Base-by-base conservation (phyloP, 1,140 invertebrate genomes). In the Trinorchestia longiramus region DNA sequence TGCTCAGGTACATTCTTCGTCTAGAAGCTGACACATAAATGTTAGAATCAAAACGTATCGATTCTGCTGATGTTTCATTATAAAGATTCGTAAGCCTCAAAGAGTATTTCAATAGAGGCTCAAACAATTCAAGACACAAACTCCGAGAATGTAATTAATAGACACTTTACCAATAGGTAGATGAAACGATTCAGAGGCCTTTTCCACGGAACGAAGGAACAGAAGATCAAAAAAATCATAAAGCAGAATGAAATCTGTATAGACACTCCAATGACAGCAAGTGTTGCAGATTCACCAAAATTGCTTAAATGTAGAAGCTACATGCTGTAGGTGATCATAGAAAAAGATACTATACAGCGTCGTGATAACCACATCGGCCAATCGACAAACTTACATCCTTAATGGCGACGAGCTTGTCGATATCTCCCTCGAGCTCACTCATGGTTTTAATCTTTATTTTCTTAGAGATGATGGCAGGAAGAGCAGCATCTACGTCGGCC, bases 341-440 rank as follows among this genome's bases (percentile, higher is more conserved):
- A n/a, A n/a, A n/a, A n/a, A n/a, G n/a, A n/a, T n/a, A n/a, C n/a
- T n/a, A n/a, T n/a, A n/a, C n/a, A n/a, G n/a, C n/a, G n/a, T n/a
- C n/a, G n/a, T n/a, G n/a, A n/a, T n/a, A n/a, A 28, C 28, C 47
- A 11, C 62, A 77, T 77, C 62, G 19, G 19, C 6, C 8, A 23
- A 77, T 19, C 15, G 15, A 43, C 19, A 91, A 42, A 94, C 92
- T 94, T 45, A 94, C 92, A 94, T 94, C 92, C 47, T 94, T 94
- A 40, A 94, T 94, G 40, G 92, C 6, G 40, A 94, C 92, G 41
- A 94, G 92, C 43, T 94, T 94, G 43, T 94, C 92, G 8, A 94
- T 40, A 36, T 94, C 92, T 11, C 47, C 92, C 41, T 94, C 92
- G 11, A 94, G 43, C 47, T 94, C 92, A 45, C 4, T 8, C 92